phyloP scores from a whole-genome alignment of 2,888 invertebrate species.

The Rhaphigaster nebulosa region DNA sequence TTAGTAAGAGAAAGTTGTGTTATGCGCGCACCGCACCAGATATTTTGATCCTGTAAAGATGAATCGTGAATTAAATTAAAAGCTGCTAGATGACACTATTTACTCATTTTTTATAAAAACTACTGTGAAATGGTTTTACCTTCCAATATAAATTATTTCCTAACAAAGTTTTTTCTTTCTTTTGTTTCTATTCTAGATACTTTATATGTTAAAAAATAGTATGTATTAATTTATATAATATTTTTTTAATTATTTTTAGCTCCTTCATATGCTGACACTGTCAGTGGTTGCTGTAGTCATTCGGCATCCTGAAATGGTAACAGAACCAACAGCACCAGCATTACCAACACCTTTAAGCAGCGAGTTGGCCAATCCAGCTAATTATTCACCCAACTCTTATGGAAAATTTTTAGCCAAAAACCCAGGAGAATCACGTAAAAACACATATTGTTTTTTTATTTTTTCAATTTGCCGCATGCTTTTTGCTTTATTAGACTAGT shows the following conservation, averaged over 20 bases:
- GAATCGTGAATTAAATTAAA: no score
- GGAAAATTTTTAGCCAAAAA: constrained; percentile 45
- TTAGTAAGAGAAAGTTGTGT: no score
- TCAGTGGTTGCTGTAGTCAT: constrained; percentile 82
- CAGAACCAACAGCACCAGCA: constrained; percentile 69
- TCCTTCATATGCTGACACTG: constrained; percentile 82
- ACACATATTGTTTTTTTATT: no score
- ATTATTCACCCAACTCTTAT: constrained; percentile 53
- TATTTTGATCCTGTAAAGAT: no score
- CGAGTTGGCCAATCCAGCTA: constrained; percentile 36
- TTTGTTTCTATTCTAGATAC: no score
- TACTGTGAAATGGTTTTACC: no score
- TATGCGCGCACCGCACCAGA: no score
- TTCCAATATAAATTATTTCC: no score
- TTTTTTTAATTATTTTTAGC: constrained; percentile 70
- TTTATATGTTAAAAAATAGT: not conserved
- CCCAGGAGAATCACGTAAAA: constrained; percentile 43
- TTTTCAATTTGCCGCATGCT: no score
- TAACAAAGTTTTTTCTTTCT: not conserved
- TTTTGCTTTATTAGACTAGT: no score
- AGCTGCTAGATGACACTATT: no score
- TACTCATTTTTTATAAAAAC: no score
- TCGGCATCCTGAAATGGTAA: constrained; percentile 79
- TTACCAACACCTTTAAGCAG: constrained; percentile 80
- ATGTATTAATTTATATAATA: not conserved